Base-by-base conservation (phyloP, 2,888 invertebrate genomes). In the Nesidiocoris tenuis region DNA sequence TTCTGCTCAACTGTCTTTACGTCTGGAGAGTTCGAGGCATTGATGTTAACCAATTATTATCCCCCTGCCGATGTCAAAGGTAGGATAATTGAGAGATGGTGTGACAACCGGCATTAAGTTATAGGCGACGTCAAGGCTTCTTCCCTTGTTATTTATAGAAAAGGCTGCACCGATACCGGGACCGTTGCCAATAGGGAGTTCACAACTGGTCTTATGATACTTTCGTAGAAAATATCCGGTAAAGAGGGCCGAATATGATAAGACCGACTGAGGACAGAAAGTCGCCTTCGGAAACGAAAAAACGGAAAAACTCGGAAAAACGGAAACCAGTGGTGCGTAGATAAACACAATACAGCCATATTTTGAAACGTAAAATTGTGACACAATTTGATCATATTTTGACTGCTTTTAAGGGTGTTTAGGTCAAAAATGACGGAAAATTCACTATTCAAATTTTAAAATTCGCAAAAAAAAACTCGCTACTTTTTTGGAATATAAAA, bases 31-130 rank as follows among this genome's bases (percentile, higher is more conserved):
- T 39, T 39, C 39, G 39, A 39, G 5, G 39, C 39, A 39, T 39
- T 39, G 59, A 59, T n/a, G 67, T 67, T 55, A 67, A 67, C 67
- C 67, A 67, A 67, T 67, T 67, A 67, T 56, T 67, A 67, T 67
- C 55, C 67, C 56, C 39, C 12, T 39, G 39, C 39, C 55, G 55
- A 54, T 54, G 67, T 67, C 67, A 67, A 56, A 67, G 67, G 56
- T 56, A 55, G 67, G 23, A 39, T 39, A 39, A 67, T 67, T 67
- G 67, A 67, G 67, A 67, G 67, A 67, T 67, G 55, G 56, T 67
- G 67, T 67, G 70, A 70, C 70, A 70, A 70, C 57, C 23, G 70
- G 70, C 61, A 61, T 70, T 70, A 70, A 70, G 70, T 70, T 70
- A 70, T 61, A 61, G 70, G 59, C 59, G 67, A 55, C 22, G 55